A percentile compares a stretch with the other conserved stretches of the same genome.
Evolutionary conservation across 2,113 vertebrate species (phyloP).

Genomic region (Lampris incognitus): DNA sequence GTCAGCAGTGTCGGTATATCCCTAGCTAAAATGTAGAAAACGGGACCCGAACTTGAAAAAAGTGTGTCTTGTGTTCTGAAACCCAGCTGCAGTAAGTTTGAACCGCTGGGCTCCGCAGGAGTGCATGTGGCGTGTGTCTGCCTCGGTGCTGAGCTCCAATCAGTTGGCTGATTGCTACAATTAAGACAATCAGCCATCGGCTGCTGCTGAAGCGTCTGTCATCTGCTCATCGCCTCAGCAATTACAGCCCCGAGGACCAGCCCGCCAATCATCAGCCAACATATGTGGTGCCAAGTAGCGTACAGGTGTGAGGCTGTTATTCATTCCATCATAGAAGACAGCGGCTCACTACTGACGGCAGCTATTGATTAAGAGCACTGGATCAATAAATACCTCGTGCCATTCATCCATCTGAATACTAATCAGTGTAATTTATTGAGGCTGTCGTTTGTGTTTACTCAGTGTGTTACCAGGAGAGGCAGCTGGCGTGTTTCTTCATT

Average conservation of each 20-base stretch:
- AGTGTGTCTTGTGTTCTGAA: too few relatives aligned
- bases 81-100: background rate
- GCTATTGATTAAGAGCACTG: constrained; percentile 38
- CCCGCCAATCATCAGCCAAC: constrained; percentile 19
- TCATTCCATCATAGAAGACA: constrained; percentile 13
- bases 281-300: constrained; percentile 43
- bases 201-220: constrained; percentile 70
- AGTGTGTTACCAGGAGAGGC: constrained; percentile 21
- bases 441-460: background rate
- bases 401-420: constrained; percentile 19
- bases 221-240: constrained; percentile 76
- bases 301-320: constrained; percentile 43
- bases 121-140: constrained; percentile 47
- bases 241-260: constrained; percentile 64
- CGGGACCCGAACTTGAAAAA: too few relatives aligned
- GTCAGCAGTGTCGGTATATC: too few relatives aligned
- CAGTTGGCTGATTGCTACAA: constrained; percentile 79
- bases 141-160: constrained; percentile 64
- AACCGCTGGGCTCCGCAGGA: constrained; percentile 2
- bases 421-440: constrained; percentile 37
- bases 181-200: constrained; percentile 78
- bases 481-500: constrained; percentile 29
- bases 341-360: constrained; percentile 41
- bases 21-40: too few relatives aligned
- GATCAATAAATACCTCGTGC: constrained; percentile 39